phyloP scores from a whole-genome alignment of 1,140 invertebrate species.

The Mercenaria mercenaria region DNA sequence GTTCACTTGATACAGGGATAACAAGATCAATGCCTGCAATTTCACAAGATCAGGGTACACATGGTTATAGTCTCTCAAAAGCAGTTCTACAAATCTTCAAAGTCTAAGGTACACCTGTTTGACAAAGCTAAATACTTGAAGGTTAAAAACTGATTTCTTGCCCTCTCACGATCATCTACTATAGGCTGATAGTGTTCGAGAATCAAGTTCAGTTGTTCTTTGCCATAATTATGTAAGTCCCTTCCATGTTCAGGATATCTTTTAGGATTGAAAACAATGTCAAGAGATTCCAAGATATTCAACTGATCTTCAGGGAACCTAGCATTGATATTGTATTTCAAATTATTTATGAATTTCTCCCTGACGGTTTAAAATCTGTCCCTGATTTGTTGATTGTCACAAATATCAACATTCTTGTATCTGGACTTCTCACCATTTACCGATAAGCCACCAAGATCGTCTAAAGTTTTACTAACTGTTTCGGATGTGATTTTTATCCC shows the following conservation, averaged over 20 bases:
- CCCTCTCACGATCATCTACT: background rate
- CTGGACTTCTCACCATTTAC: background rate
- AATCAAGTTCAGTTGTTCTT: background rate
- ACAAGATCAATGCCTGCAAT: background rate
- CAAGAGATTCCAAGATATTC: background rate
- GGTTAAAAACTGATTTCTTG: background rate
- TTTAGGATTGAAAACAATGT: background rate
- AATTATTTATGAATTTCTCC: background rate
- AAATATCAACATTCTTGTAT: background rate
- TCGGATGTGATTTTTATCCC: background rate
- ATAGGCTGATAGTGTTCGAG: background rate
- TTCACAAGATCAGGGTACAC: background rate
- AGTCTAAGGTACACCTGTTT: no score
- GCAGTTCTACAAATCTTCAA: background rate
- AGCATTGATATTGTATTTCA: background rate
- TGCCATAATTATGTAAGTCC: background rate
- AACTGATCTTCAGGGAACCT: conserved; percentile 19
- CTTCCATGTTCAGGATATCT: background rate
- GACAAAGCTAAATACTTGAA: background rate
- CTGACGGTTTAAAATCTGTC: background rate
- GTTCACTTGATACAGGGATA: background rate
- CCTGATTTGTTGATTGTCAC: background rate
- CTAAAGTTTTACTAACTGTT: background rate
- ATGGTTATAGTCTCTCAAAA: no score
- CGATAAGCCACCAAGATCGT: background rate